phyloP scores from a whole-genome alignment of 2,797 vertebrate genomes.

The Anniella stebbinsi region DNA sequence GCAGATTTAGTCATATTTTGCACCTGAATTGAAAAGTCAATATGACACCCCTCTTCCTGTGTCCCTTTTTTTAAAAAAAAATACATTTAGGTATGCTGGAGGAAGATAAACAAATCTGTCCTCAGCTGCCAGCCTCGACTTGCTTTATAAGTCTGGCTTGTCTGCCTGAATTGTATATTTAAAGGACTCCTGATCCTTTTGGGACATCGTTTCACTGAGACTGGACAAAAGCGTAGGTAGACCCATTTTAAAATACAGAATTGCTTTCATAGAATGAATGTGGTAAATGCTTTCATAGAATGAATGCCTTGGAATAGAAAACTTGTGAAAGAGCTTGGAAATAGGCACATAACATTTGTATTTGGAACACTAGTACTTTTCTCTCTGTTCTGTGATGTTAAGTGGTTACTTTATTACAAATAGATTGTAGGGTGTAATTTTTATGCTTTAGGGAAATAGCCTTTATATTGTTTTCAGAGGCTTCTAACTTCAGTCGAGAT shows the following conservation, averaged over 20 bases:
- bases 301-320: constrained; percentile 10
- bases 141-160: not conserved
- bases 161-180: constrained; percentile 6
- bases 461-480: not conserved
- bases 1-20: no score
- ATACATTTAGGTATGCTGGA: not conserved
- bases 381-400: constrained; percentile 41
- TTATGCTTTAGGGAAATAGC: not conserved
- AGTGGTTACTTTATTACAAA: constrained; percentile 39
- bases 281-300: constrained; percentile 9
- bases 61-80: no score
- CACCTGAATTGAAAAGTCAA: no score
- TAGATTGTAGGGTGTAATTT: not conserved
- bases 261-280: constrained; percentile 24
- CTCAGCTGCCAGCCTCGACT: not conserved
- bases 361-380: constrained; percentile 37
- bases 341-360: constrained; percentile 48
- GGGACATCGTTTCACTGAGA: not conserved
- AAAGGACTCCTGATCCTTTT: not conserved
- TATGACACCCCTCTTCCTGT: no score
- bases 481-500: not conserved
- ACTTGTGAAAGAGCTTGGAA: not conserved
- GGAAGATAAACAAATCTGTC: not conserved
- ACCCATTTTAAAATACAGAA: no score
- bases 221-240: not conserved